Evolutionary conservation across 1,140 invertebrate genomes (phyloP), one percentile per base, ranked within the genome.

Genomic region (Leptopilina clavipes): DNA sequence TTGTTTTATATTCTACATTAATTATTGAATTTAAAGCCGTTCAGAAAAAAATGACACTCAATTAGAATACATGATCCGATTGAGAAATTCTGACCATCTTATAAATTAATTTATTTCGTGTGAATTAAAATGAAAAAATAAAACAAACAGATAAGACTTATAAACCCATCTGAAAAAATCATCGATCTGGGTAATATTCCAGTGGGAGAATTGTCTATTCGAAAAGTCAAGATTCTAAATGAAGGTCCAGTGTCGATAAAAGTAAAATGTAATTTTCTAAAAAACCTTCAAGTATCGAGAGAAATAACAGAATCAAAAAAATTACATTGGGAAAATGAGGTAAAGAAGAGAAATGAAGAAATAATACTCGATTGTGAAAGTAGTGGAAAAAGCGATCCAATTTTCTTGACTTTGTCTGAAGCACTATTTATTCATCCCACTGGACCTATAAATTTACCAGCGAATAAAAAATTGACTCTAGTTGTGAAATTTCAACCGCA

Each of bases 151-250:
- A 78, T 91, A 8, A 77, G 77, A 44, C 73, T 91, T 17, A 80
- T 81, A 9, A 87, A 91, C 72, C 77, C 84, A 6, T 76, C 81
- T 9, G 85, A 91, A 70, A 89, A 87, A 78, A 85, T 85, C 10
- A 76, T 91, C n/a, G 80, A 90, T 75, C 84, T 91, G 18, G 89
- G 88, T 5, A 80, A 82, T 10, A 54, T 89, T 10, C 18, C 81
- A 6, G 56, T 86, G 0, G 85, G 86, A 9, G 86, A 86, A 72
- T 76, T 70, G 5, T 73, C 74, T 0, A 83, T 52, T 17, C 86
- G 83, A 72, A 85, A 76, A 71, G 74, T 91, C 6, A 71, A 80
- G 10, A 80, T 91, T 17, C 65, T 87, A 1, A 91, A 91, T 70
- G 82, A 86, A 12, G 87, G 86, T 6, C 79, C 78, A n/a, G 81